These are phyloP conservation scores for Lamellibrachia columna DNA, from an alignment of 2,888 invertebrate species.

Conservation along the genomic window DNA sequence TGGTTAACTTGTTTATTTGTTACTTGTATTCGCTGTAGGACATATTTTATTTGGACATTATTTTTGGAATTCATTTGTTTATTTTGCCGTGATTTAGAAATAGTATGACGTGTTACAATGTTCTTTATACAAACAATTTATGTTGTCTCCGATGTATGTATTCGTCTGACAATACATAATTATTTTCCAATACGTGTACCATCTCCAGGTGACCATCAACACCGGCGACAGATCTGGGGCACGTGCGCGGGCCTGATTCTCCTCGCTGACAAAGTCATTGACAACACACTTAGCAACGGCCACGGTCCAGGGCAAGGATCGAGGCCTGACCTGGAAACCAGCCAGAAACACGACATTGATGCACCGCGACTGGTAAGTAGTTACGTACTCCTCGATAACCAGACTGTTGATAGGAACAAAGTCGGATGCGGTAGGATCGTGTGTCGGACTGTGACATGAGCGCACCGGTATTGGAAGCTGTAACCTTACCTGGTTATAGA, in stretches of 20 bases:
- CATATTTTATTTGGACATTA: too few relatives aligned
- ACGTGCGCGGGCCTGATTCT: conserved; percentile 59
- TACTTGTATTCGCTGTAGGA: too few relatives aligned
- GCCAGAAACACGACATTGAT: neutral
- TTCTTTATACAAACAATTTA: too few relatives aligned
- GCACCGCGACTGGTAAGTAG: neutral
- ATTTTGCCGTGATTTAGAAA: too few relatives aligned
- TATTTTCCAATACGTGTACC: neutral
- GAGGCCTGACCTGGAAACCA: neutral
- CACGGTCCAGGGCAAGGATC: neutral
- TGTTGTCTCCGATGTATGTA: too few relatives aligned
- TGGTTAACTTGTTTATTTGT: too few relatives aligned
- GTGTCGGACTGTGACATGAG: neutral
- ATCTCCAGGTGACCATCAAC: neutral
- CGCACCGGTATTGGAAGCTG: neutral
- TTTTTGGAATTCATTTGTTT: too few relatives aligned
- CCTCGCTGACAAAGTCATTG: conserved; percentile 47
- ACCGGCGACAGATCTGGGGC: conserved; percentile 44
- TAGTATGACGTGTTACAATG: too few relatives aligned
- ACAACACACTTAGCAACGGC: neutral
- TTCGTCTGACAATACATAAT: neutral
- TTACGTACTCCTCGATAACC: neutral
- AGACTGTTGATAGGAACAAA: neutral
- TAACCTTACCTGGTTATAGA: too few relatives aligned
- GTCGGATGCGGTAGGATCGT: neutral